These are phyloP conservation scores for Montipora sp. DNA, from an alignment of 64 coral and sea anemone genomes.

Conservation along the genomic window DNA sequence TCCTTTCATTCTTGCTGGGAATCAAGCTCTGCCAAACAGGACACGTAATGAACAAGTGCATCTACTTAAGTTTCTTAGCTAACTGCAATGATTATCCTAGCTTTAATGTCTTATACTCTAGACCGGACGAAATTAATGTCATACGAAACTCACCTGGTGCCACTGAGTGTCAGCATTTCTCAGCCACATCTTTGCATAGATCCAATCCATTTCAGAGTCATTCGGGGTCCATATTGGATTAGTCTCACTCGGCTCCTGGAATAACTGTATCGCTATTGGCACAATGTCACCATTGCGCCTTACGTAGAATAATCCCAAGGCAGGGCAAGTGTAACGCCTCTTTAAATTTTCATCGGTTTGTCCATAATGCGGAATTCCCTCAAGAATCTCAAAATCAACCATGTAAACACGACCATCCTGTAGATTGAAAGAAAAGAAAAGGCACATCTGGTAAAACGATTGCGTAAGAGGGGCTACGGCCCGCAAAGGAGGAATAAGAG, in stretches of 20 bases:
- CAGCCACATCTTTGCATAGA: constrained; percentile 86
- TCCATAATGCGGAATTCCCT: constrained; percentile 76
- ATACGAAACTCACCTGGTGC: constrained; percentile 66
- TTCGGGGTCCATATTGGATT: constrained; percentile 94
- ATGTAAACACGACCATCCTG: constrained; percentile 86
- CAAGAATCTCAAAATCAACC: constrained; percentile 72
- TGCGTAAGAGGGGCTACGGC: no score
- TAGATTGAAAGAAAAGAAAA: no score
- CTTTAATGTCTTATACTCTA: no score
- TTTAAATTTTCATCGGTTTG: constrained; percentile 35
- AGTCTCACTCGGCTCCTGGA: constrained; percentile 53
- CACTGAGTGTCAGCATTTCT: constrained; percentile 78
- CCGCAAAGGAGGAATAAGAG: no score
- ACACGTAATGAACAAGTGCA: no score
- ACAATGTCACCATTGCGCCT: constrained; percentile 50
- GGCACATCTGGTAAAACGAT: no score
- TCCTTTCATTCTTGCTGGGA: no score
- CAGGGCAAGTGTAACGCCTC: constrained; percentile 67
- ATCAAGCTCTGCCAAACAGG: no score
- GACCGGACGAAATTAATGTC: no score
- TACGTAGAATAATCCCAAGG: constrained; percentile 72
- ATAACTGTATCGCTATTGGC: constrained; percentile 85
- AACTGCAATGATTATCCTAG: no score
- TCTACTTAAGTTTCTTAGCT: no score
- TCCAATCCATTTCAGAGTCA: constrained; percentile 82